These are phyloP conservation scores for Petrocephalus schoutedeni DNA, from an alignment of 2,797 vertebrate species.

Conservation along the genomic window DNA sequence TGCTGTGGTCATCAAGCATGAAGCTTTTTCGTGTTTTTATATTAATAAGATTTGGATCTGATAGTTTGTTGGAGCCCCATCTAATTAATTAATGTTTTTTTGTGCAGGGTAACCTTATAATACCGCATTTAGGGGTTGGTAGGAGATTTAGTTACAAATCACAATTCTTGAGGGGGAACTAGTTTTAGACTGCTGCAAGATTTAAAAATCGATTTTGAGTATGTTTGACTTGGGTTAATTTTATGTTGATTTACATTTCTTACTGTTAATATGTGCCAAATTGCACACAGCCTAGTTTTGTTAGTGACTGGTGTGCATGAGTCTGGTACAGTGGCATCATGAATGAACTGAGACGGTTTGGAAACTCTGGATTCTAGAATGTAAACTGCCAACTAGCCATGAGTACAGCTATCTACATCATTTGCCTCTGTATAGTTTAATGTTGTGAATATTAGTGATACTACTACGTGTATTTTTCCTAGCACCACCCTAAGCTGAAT, in stretches of 20 bases:
- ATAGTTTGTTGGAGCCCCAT: neutral
- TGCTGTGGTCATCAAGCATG: neutral
- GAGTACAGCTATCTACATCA: neutral
- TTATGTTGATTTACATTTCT: neutral
- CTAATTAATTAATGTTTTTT: neutral
- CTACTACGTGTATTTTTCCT: neutral
- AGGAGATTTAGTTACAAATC: neutral
- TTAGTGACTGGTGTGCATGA: neutral
- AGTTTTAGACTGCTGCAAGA: neutral
- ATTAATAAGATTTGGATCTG: neutral
- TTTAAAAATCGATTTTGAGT: neutral
- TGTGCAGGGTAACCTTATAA: neutral
- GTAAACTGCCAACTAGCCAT: neutral
- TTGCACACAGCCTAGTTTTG: neutral
- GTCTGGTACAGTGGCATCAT: neutral
- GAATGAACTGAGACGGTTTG: neutral
- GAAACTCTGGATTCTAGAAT: neutral
- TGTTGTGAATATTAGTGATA: neutral
- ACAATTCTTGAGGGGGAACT: neutral
- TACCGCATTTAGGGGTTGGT: neutral
- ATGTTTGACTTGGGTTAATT: neutral
- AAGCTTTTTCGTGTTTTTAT: neutral
- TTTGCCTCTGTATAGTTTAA: neutral
- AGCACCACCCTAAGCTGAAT: neutral
- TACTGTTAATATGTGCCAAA: neutral